Base-by-base conservation (phyloP, 2,113 vertebrate genomes). In the Lota lota region DNA sequence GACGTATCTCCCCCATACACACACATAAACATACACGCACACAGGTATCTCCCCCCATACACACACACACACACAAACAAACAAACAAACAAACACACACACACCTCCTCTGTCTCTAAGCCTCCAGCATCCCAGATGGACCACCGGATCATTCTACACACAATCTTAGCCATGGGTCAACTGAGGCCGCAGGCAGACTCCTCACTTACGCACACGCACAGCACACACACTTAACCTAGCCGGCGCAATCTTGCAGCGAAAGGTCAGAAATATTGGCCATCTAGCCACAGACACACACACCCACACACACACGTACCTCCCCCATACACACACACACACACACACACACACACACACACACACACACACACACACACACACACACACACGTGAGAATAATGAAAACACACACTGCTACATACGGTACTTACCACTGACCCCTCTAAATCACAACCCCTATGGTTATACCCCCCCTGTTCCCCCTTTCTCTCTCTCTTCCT, bases 131-230 rank as follows among this genome's bases (percentile, higher is more conserved):
- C 28, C 28, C 28, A 33, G 28, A 33, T 33, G 28, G 28, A 5
- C 28, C 53, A 73, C 36, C 50, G 70, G 69, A 84, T 80, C 70
- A 87, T 73, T 80, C 58, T 57, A 56, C 74, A 64, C 40, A 59
- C 78, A 74, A 79, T 82, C 60, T 71, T 74, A 61, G 73, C 72
- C 76, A 81, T 72, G 63, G 84, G 85, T 87, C 84, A 85, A 83
- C 66, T 67, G 66, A 71, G 63, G 68, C 84, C 77, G 73, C n/a
- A 5, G 74, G 84, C 73, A 60, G 50, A 66, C 61, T 72, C 21
- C 59, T 64, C 40, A 3, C 28, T 28, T 28, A 4, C 28, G 28
- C 28, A 28, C 28, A 28, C 28, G 6, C 28, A 28, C 28, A 28
- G 28, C 28, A 33, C 28, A 33, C 28, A 33, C 2, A 33, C 4